Evolutionary conservation across 2,888 invertebrate species (phyloP), one percentile per base, ranked within the genome.

Genomic region (Ramazzottius varieornatus): DNA sequence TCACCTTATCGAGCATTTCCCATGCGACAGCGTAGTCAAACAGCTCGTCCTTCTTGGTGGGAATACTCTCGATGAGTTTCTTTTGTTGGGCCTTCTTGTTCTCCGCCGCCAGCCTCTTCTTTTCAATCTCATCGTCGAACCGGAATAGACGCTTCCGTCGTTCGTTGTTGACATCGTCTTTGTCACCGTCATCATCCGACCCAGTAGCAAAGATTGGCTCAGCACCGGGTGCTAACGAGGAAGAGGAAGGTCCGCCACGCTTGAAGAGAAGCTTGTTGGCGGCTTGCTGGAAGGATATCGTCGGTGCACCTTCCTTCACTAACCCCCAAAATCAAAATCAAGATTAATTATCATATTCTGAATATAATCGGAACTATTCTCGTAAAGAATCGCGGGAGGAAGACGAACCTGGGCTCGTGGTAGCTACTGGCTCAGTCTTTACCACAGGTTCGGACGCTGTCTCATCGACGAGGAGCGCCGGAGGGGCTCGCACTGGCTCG

Each of bases 41-140:
- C 69, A 99, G 82, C 72, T 91, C 90, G 68, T 86, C 88, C 80
- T 96, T 96, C 75, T 88, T 90, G 8, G 94, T 96, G 67, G 98
- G 98, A 74, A 99, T 99, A 80, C 88, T 88, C 77, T 94, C 94
- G 73, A 99, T 98, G 70, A 99, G 83, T 69, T 86, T 86, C 80
- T 96, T 96, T 72, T 96, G 92, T 77, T 91, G 86, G 72, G 88
- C 88, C 66, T 92, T 81, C 77, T 96, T 96, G 77, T 99, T 98
- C 76, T 98, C 94, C 67, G 74, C 73, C n/a, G 74, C 72, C 65
- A 68, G 20, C 20, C 33, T 13, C 64, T 64, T 64, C 24, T 32
- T 33, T 8, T 33, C 64, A 8, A 24, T 29, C 54, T 54, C 54
- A 4, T 54, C 54, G 24, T 54, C 54, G 29, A 24, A 24, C 24